Percentiles rank a stretch among this genome's conserved stretches.
Conservation (phyloP, 2,113 vertebrate genomes). For the Ptilonorhynchus violaceus region DNA sequence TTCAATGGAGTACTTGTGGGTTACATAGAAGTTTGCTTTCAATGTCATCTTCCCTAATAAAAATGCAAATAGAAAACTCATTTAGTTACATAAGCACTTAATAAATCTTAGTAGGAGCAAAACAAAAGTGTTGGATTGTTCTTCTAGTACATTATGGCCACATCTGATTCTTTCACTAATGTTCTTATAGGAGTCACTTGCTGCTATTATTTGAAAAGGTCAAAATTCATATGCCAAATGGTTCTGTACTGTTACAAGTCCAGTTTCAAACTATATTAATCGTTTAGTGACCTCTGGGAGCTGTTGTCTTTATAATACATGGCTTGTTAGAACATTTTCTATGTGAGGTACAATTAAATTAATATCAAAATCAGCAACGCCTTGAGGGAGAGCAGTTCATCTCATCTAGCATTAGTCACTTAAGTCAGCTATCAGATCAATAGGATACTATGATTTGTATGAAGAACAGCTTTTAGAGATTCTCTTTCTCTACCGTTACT, state of each 20-base stretch:
- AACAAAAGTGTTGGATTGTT: neutral
- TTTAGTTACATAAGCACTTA: neutral
- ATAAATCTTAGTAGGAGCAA: constrained; percentile 6
- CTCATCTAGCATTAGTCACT: neutral
- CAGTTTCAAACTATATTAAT: neutral
- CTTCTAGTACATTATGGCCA: neutral
- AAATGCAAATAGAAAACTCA: constrained; percentile 38
- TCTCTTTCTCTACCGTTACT: neutral
- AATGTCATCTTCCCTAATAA: constrained; percentile 10
- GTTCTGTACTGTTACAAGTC: neutral
- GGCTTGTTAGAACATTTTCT: neutral
- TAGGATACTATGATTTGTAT: neutral
- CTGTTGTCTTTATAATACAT: neutral
- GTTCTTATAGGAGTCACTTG: neutral
- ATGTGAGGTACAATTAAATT: neutral
- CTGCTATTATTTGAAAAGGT: constrained; percentile 5
- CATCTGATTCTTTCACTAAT: neutral
- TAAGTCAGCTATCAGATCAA: neutral
- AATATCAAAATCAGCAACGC: neutral
- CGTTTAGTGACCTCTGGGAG: neutral
- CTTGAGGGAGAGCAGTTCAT: neutral
- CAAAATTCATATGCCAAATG: neutral
- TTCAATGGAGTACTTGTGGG: neutral
- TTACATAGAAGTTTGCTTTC: neutral
- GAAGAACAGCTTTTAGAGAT: neutral